Base-by-base conservation (phyloP, 2,888 invertebrate species). In the Eupsilia transversa region DNA sequence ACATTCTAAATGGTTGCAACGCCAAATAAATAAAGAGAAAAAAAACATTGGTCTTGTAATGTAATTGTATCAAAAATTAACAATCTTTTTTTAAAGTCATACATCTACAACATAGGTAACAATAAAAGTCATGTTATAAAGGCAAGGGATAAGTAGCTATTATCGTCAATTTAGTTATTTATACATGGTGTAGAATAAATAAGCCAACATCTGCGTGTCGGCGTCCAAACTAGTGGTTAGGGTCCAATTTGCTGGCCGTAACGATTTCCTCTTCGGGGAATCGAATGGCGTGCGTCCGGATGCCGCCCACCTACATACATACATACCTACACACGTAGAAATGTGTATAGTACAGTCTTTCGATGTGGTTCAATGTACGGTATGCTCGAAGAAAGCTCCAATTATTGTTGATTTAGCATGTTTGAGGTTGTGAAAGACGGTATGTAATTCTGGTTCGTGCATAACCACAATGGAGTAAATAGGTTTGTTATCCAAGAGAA, bases 231-330 rank as follows among this genome's bases (percentile, higher is more conserved):
- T 93, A 92, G 96, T 95, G 94, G 96, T 96, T 96, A 96, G 94
- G 94, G 94, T 92, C 94, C 95, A 96, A 96, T 96, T 96, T 96
- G 93, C 94, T 93, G 92, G 91, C 93, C 94, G 92, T 96, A 95
- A 96, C 96, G 94, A 96, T 96, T 96, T 96, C 96, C 95, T 96
- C 95, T 96, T 95, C 95, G 94, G 95, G 95, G 96, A 96, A 95
- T 95, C 93, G 95, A 94, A 94, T 96, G 92, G 95, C 96, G 95
- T 96, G 96, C 93, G 94, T 92, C 93, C 93, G 93, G 93, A 94
- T 88, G 88, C 91, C 94, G 94, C 94, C 94, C 92, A 93, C 93
- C 86, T 84, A 84, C 85, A 82, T 77, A 86, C 85, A 82, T 72
- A 86, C 85, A 80, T 72, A 86, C 76, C 74, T 73, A 84, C 72